Base-by-base conservation (phyloP, 2,797 vertebrate genomes). In the Squalus acanthias region DNA sequence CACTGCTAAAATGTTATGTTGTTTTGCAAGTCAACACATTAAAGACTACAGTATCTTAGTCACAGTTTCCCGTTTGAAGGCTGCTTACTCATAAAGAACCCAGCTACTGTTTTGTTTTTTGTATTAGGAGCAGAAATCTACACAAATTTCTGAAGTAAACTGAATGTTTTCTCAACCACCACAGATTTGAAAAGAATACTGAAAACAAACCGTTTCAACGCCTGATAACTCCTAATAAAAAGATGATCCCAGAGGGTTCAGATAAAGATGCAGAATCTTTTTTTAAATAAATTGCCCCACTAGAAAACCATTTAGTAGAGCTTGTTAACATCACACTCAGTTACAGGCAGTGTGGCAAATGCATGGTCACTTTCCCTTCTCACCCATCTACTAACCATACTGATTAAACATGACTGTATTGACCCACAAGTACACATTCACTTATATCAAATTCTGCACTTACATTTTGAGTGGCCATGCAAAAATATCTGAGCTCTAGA, bases 21-120 rank as follows among this genome's bases (percentile, higher is more conserved):
- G 72, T 95, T 57, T 57, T 95, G 72, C 69, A 95, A 74, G 29
- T 53, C 70, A 74, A 95, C 94, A 95, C 50, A 57, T 95, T 95
- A 95, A 76, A 95, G 29, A 95, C 94, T 57, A 17, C 46, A 20
- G 72, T 29, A n/a, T 95, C 29, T 95, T 57, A 57, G 70, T 95
- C 70, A 95, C 67, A 95, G 74, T 53, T n/a, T 76, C 94, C 72
- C 20, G 50, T 95, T 65, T 76, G 70, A 95, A 53, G 50, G 72
- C 70, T 95, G 70, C 29, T 95, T 53, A 95, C 46, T 95, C 26
- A 26, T 6, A 33, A 95, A 76, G 13, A 53, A 57, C 53, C 26
- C 29, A 91, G 33, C 88, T 91, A 91, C 85, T 26, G 79, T 82
- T 39, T 46, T 33, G 65, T 91, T 53, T 88, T 33, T 67, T 24